Evolutionary conservation across 2,113 vertebrate species (phyloP).

Genomic region (Platycercus adscitus): DNA sequence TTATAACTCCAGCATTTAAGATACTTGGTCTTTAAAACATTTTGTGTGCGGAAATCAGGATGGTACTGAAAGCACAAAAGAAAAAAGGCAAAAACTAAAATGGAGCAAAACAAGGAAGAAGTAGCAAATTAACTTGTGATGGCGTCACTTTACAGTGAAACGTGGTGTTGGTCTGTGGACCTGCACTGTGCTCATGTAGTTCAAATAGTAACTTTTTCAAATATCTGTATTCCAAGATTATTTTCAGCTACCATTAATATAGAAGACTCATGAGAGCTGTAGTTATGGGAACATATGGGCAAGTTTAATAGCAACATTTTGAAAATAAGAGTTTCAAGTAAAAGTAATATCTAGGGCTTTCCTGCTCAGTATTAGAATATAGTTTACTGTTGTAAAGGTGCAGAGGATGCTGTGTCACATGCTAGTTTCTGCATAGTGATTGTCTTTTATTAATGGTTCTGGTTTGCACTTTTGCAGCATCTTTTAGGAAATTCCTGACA

Average conservation of each 20-base stretch:
- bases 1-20: background rate
- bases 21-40: background rate
- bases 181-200: background rate
- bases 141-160: background rate
- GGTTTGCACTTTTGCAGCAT: background rate
- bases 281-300: background rate
- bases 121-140: background rate
- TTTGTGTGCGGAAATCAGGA: background rate
- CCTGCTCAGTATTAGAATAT: background rate
- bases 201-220: background rate
- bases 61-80: background rate
- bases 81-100: background rate
- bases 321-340: background rate
- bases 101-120: background rate
- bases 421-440: background rate
- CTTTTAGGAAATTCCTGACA: background rate
- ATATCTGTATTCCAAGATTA: background rate
- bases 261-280: background rate
- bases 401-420: background rate
- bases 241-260: background rate
- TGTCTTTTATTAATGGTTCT: background rate
- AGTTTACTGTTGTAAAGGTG: background rate
- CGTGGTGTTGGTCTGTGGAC: background rate
- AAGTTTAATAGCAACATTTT: background rate
- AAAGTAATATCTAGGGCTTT: background rate